Evolutionary conservation across 2,888 invertebrate species (phyloP).

Genomic region (Polia nebulosa): DNA sequence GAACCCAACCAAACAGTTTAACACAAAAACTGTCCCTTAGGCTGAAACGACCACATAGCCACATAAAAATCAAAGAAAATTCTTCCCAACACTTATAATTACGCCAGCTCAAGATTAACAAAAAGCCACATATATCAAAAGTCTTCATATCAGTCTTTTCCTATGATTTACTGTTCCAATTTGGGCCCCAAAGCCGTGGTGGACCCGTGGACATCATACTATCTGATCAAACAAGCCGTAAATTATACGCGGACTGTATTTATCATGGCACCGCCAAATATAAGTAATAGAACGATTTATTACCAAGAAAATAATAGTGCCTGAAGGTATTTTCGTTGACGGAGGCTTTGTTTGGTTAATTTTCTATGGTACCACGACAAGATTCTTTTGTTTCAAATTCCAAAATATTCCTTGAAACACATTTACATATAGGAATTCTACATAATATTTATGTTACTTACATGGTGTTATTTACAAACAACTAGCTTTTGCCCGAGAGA

Average conservation of each 20-base stretch:
- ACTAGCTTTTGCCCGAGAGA: too few relatives aligned
- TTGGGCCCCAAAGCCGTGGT: conserved; percentile 81
- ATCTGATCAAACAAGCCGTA: conserved; percentile 89
- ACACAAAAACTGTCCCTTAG: conserved; percentile 7
- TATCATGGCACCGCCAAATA: conserved; percentile 84
- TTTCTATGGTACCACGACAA: conserved; percentile 21
- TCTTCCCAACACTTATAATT: conserved; percentile 51
- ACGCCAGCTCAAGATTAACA: conserved; percentile 51
- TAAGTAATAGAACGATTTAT: conserved; percentile 85
- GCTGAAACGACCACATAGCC: neutral
- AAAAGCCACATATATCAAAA: conserved; percentile 72
- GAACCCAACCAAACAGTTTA: neutral
- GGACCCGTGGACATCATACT: conserved; percentile 79
- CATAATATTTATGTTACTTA: too few relatives aligned
- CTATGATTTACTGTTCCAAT: conserved; percentile 87
- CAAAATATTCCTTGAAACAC: too few relatives aligned
- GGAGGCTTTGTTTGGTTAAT: conserved; percentile 62
- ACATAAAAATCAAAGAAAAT: conserved; percentile 17
- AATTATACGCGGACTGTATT: conserved; percentile 88
- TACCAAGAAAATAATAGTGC: conserved; percentile 71
- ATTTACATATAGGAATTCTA: too few relatives aligned
- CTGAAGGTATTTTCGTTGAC: conserved; percentile 50
- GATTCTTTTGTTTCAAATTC: neutral
- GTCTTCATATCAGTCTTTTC: conserved; percentile 72
- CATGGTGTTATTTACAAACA: too few relatives aligned